A percentile compares a stretch with the other conserved stretches of the same genome.
Conservation (phyloP, 2,797 vertebrate species). For the Syndactyla subalaris region DNA sequence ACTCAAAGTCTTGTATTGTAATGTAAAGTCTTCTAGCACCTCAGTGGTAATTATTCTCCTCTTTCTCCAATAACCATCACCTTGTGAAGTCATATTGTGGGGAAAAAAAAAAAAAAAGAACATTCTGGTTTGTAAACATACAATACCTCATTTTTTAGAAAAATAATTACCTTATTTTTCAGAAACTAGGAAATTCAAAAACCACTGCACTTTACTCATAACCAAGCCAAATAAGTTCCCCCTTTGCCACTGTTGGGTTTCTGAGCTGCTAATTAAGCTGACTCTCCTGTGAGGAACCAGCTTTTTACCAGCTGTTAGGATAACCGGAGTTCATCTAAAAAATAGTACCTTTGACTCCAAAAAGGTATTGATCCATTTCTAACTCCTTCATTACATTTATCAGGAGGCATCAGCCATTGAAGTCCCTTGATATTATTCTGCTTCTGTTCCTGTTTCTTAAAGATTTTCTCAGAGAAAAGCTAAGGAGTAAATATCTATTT, state of each 20-base stretch:
- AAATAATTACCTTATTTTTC: background rate
- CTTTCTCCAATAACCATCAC: background rate
- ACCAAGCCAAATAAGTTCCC: background rate
- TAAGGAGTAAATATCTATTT: background rate
- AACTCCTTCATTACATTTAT: background rate
- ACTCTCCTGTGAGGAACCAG: background rate
- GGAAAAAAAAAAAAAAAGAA: background rate
- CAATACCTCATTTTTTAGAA: background rate
- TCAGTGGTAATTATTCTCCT: background rate
- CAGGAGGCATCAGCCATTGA: background rate
- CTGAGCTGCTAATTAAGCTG: background rate
- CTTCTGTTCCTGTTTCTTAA: background rate
- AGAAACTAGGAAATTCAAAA: background rate
- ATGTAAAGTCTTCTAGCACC: background rate
- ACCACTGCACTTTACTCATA: background rate
- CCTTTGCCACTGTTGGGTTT: background rate
- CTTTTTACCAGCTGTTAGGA: background rate
- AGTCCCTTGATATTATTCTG: background rate
- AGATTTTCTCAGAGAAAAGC: background rate
- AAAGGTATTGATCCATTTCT: background rate
- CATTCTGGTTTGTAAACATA: background rate
- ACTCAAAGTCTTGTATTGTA: background rate
- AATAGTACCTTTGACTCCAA: background rate
- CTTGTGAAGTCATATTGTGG: background rate
- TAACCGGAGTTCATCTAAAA: background rate